Percentiles rank a stretch among this genome's conserved stretches.
Evolutionary conservation across 2,888 invertebrate species (phyloP).

Genomic region (Drosophila niveifrons): DNA sequence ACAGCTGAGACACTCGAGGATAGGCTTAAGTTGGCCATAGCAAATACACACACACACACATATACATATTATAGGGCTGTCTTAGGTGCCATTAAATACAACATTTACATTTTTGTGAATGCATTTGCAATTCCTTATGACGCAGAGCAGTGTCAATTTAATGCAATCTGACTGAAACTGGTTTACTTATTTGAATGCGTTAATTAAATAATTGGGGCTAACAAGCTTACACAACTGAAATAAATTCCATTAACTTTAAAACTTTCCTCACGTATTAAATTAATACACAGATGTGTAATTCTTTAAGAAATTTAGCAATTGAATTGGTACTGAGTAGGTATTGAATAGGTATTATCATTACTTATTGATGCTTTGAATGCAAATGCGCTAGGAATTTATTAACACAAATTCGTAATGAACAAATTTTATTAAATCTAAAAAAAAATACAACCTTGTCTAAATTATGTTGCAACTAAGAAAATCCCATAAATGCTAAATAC

Average conservation of each 20-base stretch:
- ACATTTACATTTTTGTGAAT: not conserved
- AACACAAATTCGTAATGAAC: too few species aligned
- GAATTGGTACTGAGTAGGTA: too few species aligned
- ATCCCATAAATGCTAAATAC: too few species aligned
- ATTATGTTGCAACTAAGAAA: too few species aligned
- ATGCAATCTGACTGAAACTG: not conserved
- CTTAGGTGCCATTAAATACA: not conserved
- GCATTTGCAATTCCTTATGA: not conserved
- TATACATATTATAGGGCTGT: not conserved
- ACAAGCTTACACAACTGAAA: not conserved
- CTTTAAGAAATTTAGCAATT: too few species aligned
- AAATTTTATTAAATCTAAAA: too few species aligned
- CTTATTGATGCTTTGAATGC: too few species aligned
- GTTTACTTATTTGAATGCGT: not conserved
- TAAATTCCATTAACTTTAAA: too few species aligned
- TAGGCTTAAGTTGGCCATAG: not conserved
- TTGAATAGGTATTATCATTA: too few species aligned
- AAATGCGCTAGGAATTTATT: too few species aligned
- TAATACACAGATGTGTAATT: too few species aligned
- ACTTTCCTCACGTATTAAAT: not conserved
- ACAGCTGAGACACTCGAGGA: not conserved
- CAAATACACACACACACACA: not conserved
- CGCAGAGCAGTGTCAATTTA: not conserved
- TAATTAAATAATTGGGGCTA: slow-evolving; percentile 1
- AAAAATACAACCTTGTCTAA: too few species aligned